Base-by-base conservation (phyloP, 2,797 vertebrate genomes). In the Anomalospiza imberbis region DNA sequence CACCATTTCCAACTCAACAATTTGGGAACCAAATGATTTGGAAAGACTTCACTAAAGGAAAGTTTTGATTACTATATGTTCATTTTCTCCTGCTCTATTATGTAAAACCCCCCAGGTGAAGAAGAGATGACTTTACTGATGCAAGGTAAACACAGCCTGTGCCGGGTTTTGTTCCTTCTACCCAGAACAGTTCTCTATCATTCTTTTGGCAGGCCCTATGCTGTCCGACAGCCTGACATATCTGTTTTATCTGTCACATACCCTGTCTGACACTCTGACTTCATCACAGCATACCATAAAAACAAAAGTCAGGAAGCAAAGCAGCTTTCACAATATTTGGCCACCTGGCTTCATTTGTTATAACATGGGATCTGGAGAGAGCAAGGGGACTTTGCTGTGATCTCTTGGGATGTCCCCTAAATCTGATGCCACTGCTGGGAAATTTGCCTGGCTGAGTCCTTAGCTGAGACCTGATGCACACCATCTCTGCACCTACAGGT, bases 231-330 rank as follows among this genome's bases (percentile, higher is more conserved):
- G 34, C 18, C 53, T 83, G 48, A 80, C 42, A 57, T 25, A 74
- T 28, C 12, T 40, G 38, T 40, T 40, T 40, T 40, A 40, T 40
- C 38, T 40, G 38, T 40, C 38, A 40, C 38, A 40, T 13, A 40
- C 38, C 38, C 38, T 40, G 38, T 40, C 38, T 40, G 38, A 40
- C 38, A 38, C 38, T 76, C 34, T 67, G 61, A 83, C 42, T 75
- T 50, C 62, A 73, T 70, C 58, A 87, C 58, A 94, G 55, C 67
- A 87, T 60, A 67, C 36, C 60, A 70, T 34, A 70, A 88, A 89
- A 94, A 65, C 66, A 58, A 5, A 76, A 88, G 51, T 42, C 73
- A 78, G 66, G 77, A 91, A 79, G 40, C 31, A 87, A 75, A 94
- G 74, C 36, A 87, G n/a, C 31, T 87, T 91, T 91, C 68, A 72